phyloP scores from a whole-genome alignment of 2,888 invertebrate genomes.

The Odontocerum albicorne region DNA sequence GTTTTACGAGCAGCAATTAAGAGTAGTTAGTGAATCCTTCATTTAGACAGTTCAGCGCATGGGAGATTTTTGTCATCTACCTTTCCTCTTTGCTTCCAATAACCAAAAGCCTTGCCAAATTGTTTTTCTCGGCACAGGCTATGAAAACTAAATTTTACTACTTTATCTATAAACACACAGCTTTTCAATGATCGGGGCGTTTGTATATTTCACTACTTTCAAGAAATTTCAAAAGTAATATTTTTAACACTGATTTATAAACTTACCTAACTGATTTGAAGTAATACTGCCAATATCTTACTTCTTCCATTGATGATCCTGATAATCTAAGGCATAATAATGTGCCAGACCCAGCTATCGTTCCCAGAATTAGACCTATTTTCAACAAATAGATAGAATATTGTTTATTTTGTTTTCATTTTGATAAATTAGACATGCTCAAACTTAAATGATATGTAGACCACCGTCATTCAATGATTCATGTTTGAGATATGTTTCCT shows the following conservation, averaged over 20 bases:
- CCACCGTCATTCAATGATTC: too few species aligned
- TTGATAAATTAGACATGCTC: background rate
- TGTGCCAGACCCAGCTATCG: slow-evolving; percentile 60
- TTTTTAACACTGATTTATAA: background rate
- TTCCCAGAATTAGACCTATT: slow-evolving; percentile 62
- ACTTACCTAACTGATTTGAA: slow-evolving; percentile 13
- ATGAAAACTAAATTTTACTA: too few species aligned
- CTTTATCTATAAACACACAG: background rate
- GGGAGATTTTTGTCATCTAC: too few species aligned
- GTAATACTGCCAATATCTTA: slow-evolving; percentile 57
- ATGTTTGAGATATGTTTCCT: too few species aligned
- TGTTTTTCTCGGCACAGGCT: too few species aligned
- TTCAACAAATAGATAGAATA: slow-evolving; percentile 37
- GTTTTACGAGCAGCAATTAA: too few species aligned
- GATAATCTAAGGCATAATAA: slow-evolving; percentile 57
- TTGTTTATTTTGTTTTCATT: background rate
- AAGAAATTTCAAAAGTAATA: background rate
- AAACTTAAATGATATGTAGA: too few species aligned
- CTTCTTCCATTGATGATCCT: slow-evolving; percentile 66
- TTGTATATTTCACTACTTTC: background rate
- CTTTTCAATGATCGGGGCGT: background rate
- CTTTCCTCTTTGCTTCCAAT: too few species aligned
- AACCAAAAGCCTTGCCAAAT: too few species aligned
- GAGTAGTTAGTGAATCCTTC: too few species aligned
- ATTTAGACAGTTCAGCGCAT: too few species aligned